Percentiles rank a stretch among this genome's conserved stretches.
These are phyloP conservation scores for Phainopepla nitens DNA, from an alignment of 2,113 vertebrate genomes.

Conservation along the genomic window DNA sequence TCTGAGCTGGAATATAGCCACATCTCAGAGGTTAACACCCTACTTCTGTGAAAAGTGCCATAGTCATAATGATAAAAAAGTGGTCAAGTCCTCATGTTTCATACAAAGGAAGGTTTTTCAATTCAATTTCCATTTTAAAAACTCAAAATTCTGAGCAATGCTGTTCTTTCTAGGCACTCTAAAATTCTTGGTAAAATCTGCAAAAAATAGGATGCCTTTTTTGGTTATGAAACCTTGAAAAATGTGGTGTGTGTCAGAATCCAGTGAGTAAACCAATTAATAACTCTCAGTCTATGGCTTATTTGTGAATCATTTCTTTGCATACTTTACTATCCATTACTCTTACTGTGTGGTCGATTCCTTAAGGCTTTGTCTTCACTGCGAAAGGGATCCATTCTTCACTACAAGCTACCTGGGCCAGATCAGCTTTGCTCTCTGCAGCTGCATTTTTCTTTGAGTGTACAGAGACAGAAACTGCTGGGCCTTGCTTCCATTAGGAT, in stretches of 20 bases:
- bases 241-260: background rate
- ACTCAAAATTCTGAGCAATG: background rate
- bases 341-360: background rate
- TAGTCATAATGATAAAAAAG: background rate
- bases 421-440: background rate
- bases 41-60: background rate
- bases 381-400: background rate
- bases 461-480: background rate
- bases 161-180: background rate
- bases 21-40: slow-evolving; percentile 20
- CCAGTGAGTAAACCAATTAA: background rate
- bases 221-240: background rate
- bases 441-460: background rate
- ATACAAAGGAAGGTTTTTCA: background rate
- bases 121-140: background rate
- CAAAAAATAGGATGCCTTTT: background rate
- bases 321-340: background rate
- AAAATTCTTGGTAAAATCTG: background rate
- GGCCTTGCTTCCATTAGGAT: background rate
- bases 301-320: slow-evolving; percentile 15
- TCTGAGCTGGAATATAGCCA: slow-evolving; percentile 23
- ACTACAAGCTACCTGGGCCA: background rate
- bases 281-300: background rate
- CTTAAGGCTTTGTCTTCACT: background rate
- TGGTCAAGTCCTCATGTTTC: background rate